phyloP scores from a whole-genome alignment of 2,797 vertebrate genomes.

The Pseudochromis fuscus region DNA sequence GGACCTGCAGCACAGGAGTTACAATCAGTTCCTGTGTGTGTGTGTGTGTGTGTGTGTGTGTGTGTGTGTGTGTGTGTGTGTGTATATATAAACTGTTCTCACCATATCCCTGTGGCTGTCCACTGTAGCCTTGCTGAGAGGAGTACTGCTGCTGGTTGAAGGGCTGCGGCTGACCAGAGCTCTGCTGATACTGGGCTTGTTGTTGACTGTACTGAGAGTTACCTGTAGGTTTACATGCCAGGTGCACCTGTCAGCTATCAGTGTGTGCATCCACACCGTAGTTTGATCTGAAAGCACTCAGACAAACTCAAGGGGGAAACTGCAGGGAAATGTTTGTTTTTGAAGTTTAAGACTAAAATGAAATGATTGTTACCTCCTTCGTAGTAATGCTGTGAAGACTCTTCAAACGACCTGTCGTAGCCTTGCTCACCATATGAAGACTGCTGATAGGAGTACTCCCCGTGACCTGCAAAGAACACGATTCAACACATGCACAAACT shows the following conservation, averaged over 20 bases:
- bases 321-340: no score
- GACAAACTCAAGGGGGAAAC: neutral
- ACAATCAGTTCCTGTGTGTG: neutral
- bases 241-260: neutral
- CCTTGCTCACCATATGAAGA: constrained; percentile 93
- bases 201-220: constrained; percentile 95
- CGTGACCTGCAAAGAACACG: constrained; percentile 85
- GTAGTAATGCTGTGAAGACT: constrained; percentile 95
- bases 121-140: constrained; percentile 92
- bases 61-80: neutral
- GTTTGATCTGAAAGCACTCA: neutral
- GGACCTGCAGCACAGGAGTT: constrained; percentile 70
- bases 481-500: constrained; percentile 50
- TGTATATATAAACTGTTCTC: constrained; percentile 54
- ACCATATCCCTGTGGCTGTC: constrained; percentile 94
- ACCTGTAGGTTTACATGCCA: constrained; percentile 78
- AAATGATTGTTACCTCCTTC: constrained; percentile 88
- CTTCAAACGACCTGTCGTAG: constrained; percentile 94
- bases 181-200: constrained; percentile 93
- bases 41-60: constrained; percentile 4
- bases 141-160: constrained; percentile 95
- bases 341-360: neutral
- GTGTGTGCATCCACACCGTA: no score
- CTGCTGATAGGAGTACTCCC: constrained; percentile 94
- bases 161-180: constrained; percentile 89